A percentile compares a stretch with the other conserved stretches of the same genome.
Evolutionary conservation across 2,888 invertebrate species (phyloP).

Genomic region (Cheilosia urbana): DNA sequence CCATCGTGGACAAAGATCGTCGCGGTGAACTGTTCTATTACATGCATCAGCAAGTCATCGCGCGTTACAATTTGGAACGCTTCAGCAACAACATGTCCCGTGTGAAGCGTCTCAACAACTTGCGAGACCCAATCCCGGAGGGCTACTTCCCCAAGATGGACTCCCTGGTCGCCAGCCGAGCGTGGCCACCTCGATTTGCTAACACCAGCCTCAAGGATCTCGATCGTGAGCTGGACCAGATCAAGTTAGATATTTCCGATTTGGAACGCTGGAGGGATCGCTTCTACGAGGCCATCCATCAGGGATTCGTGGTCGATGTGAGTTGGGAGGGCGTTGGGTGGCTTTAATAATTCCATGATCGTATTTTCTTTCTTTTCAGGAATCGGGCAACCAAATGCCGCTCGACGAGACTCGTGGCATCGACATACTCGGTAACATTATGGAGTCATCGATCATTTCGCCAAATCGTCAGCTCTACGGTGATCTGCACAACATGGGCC

Average conservation of each 20-base stretch:
- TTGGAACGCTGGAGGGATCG: constrained; percentile 90
- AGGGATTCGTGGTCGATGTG: constrained; percentile 84
- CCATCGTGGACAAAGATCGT: constrained; percentile 86
- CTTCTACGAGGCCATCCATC: constrained; percentile 88
- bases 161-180: constrained; percentile 88
- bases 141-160: constrained; percentile 93
- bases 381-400: constrained; percentile 85
- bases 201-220: constrained; percentile 86
- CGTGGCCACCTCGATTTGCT: constrained; percentile 88
- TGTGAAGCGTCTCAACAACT: constrained; percentile 86
- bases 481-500: constrained; percentile 91
- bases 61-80: constrained; percentile 89
- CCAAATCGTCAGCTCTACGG: constrained; percentile 89
- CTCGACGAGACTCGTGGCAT: constrained; percentile 89
- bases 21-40: constrained; percentile 90
- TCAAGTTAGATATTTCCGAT: constrained; percentile 87
- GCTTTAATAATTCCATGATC: neutral
- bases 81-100: constrained; percentile 87
- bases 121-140: constrained; percentile 88
- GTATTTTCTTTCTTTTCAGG: constrained; percentile 80
- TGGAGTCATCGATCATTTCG: constrained; percentile 88
- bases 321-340: neutral
- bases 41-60: constrained; percentile 87
- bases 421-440: constrained; percentile 90
- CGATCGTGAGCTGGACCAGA: constrained; percentile 87